phyloP scores from a whole-genome alignment of 2,113 vertebrate species.

The Nothoprocta perdicaria region DNA sequence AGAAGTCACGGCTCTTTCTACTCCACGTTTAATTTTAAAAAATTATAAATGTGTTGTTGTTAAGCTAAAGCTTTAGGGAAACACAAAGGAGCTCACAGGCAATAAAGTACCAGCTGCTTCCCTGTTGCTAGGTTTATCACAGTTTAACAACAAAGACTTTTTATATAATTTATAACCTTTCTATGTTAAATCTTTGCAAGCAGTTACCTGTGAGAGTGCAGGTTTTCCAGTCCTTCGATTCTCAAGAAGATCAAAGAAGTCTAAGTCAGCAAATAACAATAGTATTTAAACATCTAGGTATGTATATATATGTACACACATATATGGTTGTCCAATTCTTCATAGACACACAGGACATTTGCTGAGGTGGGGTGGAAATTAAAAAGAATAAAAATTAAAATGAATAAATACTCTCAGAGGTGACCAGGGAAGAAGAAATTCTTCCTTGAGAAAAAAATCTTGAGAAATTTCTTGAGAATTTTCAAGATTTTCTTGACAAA shows the following conservation, averaged over 20 bases:
- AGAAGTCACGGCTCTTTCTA: background rate
- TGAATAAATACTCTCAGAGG: background rate
- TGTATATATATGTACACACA: fast-evolving
- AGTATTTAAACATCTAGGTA: background rate
- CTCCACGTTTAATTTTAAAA: constrained; percentile 50
- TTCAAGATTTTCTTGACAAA: no score
- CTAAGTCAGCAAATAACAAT: background rate
- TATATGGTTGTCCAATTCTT: background rate
- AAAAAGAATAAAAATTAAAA: background rate
- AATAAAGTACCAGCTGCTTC: constrained; percentile 70
- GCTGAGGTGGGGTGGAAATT: background rate
- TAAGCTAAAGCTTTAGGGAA: constrained; percentile 60
- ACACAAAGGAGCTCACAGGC: constrained; percentile 22
- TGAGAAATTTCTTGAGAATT: no score
- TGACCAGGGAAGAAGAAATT: background rate
- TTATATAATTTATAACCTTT: constrained; percentile 40
- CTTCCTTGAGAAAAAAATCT: no score
- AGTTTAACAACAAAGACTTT: constrained; percentile 57
- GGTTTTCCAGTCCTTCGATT: background rate
- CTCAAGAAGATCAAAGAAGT: background rate
- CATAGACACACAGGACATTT: background rate
- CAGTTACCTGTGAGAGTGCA: background rate
- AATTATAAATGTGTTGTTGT: constrained; percentile 21
- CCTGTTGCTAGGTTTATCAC: constrained; percentile 62
- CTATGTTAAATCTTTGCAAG: constrained; percentile 31